Base-by-base conservation (phyloP, 2,888 invertebrate species). In the Eupithecia dodoneata region DNA sequence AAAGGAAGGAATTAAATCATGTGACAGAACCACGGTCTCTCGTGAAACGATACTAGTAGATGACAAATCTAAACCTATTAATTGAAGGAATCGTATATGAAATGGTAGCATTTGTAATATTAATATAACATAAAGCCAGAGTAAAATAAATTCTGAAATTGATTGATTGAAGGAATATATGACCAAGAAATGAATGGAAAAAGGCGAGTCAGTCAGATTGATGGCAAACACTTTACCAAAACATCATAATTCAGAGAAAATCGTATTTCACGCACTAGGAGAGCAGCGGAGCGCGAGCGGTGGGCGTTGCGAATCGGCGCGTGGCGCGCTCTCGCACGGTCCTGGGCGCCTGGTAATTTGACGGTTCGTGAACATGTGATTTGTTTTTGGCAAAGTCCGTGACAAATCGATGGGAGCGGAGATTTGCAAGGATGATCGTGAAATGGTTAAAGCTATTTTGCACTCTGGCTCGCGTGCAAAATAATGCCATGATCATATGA, bases 251-350 rank as follows among this genome's bases (percentile, higher is more conserved):
- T 80, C 77, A 79, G 83, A 79, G 77, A 77, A 85, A 87, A 88
- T 88, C 85, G 85, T 81, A 87, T 91, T 91, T 89, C 90, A 91
- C 86, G 90, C 85, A 87, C 85, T 83, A 87, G 84, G 85, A 85
- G 85, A 80, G 81, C 87, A 89, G 83, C 81, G 82, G 81, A 78
- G 84, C 84, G 86, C 82, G 80, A 78, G 83, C 84, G 87, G 79
- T 85, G 85, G 86, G 87, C 77, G 80, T 81, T 41, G 79, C 71
- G 78, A 80, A 82, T 83, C 77, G 83, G 65, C 77, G 77, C 75
- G 80, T 78, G 77, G 63, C 76, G 76, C 65, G 74, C 75, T 73
- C 77, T 71, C 73, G 15, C 67, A 55, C 65, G 55, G 44, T 71
- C 71, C 77, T 79, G 74, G 59, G 52, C 18, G 55, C 80, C 75